phyloP scores from a whole-genome alignment of 2,113 vertebrate genomes.

The Microtus montanus region DNA sequence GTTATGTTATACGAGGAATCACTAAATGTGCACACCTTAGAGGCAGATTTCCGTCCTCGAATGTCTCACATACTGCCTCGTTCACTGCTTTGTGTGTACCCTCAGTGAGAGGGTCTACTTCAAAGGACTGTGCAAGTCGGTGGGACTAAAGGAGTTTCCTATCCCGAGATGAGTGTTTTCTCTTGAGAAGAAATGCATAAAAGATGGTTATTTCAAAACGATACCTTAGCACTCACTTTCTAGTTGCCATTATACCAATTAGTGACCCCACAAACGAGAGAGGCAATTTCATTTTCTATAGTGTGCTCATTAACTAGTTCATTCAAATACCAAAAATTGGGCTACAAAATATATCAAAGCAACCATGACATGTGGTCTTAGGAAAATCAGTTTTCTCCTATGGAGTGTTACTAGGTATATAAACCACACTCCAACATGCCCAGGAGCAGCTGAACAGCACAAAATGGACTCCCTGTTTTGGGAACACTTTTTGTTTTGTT shows the following conservation, averaged over 20 bases:
- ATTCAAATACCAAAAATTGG: not conserved
- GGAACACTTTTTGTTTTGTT: not conserved
- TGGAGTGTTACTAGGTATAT: not conserved
- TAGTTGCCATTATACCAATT: not conserved
- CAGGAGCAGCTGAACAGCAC: not conserved
- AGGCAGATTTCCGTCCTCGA: not conserved
- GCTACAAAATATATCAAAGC: not conserved
- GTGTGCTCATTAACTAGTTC: not conserved
- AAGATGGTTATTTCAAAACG: not conserved
- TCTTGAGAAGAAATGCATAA: not conserved
- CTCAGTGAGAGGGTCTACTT: not conserved
- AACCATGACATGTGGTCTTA: not conserved
- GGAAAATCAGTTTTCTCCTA: not conserved
- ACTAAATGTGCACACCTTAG: not conserved
- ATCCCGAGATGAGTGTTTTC: not conserved
- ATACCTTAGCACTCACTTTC: not conserved
- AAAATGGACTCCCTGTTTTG: not conserved
- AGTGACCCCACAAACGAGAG: not conserved
- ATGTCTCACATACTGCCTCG: not conserved
- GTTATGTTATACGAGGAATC: not conserved
- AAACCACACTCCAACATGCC: not conserved
- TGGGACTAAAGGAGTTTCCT: not conserved
- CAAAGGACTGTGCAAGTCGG: not conserved
- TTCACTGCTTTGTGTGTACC: not conserved
- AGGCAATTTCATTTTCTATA: slow-evolving; percentile 3